A percentile compares a stretch with the other conserved stretches of the same genome.
These are phyloP conservation scores for Grantiella picta DNA, from an alignment of 2,113 vertebrate genomes.

Conservation along the genomic window DNA sequence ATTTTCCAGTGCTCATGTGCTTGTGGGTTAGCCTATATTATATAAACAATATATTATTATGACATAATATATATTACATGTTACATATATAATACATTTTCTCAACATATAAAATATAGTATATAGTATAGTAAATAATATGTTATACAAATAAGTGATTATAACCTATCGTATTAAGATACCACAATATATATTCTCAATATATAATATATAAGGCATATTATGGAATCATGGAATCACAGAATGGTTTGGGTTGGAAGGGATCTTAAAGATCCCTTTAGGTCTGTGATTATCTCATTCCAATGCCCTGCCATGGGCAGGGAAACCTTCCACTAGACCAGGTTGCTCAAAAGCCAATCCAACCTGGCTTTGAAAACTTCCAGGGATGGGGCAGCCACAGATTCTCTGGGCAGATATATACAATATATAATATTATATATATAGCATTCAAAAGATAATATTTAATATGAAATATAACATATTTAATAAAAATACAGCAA, in stretches of 20 bases:
- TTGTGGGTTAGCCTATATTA: neutral
- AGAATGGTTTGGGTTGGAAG: neutral
- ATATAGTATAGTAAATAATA: neutral
- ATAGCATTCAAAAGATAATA: too few relatives aligned
- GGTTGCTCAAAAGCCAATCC: neutral
- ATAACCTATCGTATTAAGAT: neutral
- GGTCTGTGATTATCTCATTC: neutral
- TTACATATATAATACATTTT: neutral
- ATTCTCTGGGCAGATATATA: neutral
- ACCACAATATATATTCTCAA: neutral
- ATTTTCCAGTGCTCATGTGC: accelerated
- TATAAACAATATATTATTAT: neutral
- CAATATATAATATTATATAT: neutral
- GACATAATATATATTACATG: neutral
- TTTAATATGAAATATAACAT: too few relatives aligned
- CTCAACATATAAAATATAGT: neutral
- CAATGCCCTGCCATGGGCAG: neutral
- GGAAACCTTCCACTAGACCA: neutral
- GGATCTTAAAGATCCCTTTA: too few relatives aligned
- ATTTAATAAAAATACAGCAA: too few relatives aligned
- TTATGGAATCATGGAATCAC: neutral
- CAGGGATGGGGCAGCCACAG: neutral
- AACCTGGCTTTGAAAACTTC: neutral
- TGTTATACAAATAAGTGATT: neutral
- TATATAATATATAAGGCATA: neutral